Evolutionary conservation across 2,888 invertebrate genomes (phyloP), one percentile per base, ranked within the genome.

Genomic region (Galerucella calmariensis): DNA sequence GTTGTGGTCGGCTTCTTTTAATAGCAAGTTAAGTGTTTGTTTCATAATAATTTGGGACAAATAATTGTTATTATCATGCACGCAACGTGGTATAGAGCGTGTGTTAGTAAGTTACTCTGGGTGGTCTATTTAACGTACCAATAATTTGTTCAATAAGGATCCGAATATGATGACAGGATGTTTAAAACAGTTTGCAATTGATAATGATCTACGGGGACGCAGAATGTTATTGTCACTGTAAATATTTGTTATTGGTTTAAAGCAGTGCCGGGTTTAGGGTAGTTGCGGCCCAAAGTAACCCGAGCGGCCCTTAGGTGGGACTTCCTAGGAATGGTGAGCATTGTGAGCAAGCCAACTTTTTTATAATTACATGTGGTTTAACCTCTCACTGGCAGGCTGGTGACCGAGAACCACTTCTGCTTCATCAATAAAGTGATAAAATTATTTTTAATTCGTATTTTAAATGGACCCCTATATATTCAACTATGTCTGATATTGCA

Each of bases 1-100:
- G 58, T 68, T 58, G 24, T 46, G 20, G 68, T 46, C 68, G 68
- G 59, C 68, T 16, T 44, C 58, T 68, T 68, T 68, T 46, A 58
- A 59, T 59, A 9, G 56, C 16, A 27, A 56, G 11, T 12, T 41
- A 58, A 67, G 56, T 58, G 44, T 68, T 68, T 68, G 44, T 68
- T 68, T 68, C 44, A 58, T 53, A 67, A 58, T 27, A 53, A 20
- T 68, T 68, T 68, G 44, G 59, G 59, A 58, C 59, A 46, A 41
- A 68, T 59, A 41, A 68, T 68, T 41, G 35, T 41, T 59, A 68
- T 68, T 68, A 24, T 46, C 41, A 59, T 59, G 58, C 59, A 68
- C 20, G 68, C 59, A 59, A 68, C 46, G 46, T 59, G 6, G 41
- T 24, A 6, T 51, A 1, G 16, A 46, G 12, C 20, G 41, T 10